Evolutionary conservation across 2,888 invertebrate species (phyloP).

Genomic region (Latheticus oryzae): DNA sequence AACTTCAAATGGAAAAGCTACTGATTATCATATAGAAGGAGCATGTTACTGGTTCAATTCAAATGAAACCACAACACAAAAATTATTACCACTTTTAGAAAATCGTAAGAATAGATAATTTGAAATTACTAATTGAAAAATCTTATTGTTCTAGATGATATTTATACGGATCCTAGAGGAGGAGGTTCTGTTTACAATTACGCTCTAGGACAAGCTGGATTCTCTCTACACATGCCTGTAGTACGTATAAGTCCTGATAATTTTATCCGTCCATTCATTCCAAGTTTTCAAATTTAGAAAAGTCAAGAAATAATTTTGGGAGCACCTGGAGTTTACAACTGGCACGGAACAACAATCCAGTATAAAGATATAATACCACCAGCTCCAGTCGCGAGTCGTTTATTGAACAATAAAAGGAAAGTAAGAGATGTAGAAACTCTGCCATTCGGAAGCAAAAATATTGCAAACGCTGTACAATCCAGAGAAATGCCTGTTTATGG

Average conservation of each 20-base stretch:
- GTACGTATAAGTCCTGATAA: no score
- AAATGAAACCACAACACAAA: constrained; percentile 44
- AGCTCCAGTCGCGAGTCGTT: constrained; percentile 46
- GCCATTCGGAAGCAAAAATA: no score
- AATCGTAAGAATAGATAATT: constrained; percentile 4
- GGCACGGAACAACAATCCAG: constrained; percentile 67
- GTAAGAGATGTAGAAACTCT: constrained; percentile 5
- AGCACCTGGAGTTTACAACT: constrained; percentile 72
- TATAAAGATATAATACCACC: constrained; percentile 45
- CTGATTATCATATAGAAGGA: constrained; percentile 56
- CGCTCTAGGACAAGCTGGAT: constrained; percentile 69
- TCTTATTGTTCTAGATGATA: no score
- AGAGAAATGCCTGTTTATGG: constrained; percentile 65
- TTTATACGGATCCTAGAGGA: constrained; percentile 4
- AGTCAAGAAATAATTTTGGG: constrained; percentile 66
- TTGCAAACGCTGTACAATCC: constrained; percentile 65
- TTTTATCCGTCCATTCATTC: no score
- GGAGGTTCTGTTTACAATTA: constrained; percentile 62
- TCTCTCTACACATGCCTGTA: constrained; percentile 66
- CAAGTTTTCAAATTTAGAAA: constrained; percentile 20
- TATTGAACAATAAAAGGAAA: constrained; percentile 4
- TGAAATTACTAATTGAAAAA: not conserved
- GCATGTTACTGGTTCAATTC: constrained; percentile 58
- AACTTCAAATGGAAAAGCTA: constrained; percentile 9
- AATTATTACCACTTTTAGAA: constrained; percentile 49